Base-by-base conservation (phyloP, 2,888 invertebrate species). In the Drosophila antonietae region DNA sequence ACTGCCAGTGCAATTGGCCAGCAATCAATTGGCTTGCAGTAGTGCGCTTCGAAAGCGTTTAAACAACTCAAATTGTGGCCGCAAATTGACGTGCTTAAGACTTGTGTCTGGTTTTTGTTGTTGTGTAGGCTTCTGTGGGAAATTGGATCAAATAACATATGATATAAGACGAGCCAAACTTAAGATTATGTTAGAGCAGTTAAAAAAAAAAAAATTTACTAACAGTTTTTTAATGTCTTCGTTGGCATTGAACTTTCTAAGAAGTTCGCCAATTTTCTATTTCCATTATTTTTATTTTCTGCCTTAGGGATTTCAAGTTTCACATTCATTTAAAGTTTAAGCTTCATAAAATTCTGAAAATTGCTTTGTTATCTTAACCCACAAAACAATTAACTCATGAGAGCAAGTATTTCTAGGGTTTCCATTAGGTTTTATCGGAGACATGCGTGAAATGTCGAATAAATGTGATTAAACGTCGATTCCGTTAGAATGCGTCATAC, bases 1-100 rank as follows among this genome's bases (percentile, higher is more conserved):
- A 56, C 70, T 51, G 69, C 66, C 76, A 70, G 39, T 58, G 71
- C 49, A 63, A 80, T 66, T 78, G 51, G 52, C 66, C 62, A 66
- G 14, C 58, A 55, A 73, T 75, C 64, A 75, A 74, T 74, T 75
- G 73, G 69, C 28, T 56, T 55, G 58, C 28, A 57, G 20, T n/a
- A 57, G 20, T 23, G 47, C 65, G 60, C 59, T 61, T 49, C 64
- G 3, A 20, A 53, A 53, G 23, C 37, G 35, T 37, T 53, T 53
- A 53, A 53, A 53, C 53, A 35, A 53, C 53, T 53, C 28, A 66
- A 66, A 63, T 61, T 57, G 20, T 31, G 18, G 51, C 28, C 57
- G 23, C 18, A 74, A 79, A 62, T 75, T 65, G 64, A 47, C 18
- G 47, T 37, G 35, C 15, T 31, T 61, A 60, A 31, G 31, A 14